A percentile compares a stretch with the other conserved stretches of the same genome.
Evolutionary conservation across 2,888 invertebrate genomes (phyloP).

Genomic region (Sinodicranocentrus sp.): DNA sequence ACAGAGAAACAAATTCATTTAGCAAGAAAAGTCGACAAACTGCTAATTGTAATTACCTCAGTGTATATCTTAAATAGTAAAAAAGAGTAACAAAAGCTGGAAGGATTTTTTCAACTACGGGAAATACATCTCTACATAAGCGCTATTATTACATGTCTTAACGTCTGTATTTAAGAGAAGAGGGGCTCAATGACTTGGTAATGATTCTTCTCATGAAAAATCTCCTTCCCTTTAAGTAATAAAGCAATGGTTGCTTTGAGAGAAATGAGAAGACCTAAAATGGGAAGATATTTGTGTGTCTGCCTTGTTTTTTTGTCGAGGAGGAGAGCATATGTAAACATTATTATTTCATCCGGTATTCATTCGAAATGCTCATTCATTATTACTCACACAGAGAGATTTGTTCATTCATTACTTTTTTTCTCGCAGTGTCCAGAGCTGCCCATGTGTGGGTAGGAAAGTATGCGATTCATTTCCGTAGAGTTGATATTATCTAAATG

Average conservation of each 20-base stretch:
- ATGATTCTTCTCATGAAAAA: conserved; percentile 31
- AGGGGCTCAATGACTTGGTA: conserved; percentile 32
- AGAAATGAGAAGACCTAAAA: conserved; percentile 1
- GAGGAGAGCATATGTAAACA: background rate
- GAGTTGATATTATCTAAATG: too few species aligned
- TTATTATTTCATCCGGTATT: background rate
- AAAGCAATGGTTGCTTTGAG: conserved; percentile 28
- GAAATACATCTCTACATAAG: too few species aligned
- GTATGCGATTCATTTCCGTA: conserved; percentile 5
- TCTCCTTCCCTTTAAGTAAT: background rate
- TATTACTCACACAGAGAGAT: background rate
- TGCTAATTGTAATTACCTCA: conserved; percentile 32
- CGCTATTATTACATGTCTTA: conserved; percentile 5
- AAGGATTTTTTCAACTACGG: too few species aligned
- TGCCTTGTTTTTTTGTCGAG: background rate
- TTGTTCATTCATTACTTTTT: background rate
- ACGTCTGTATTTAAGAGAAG: conserved; percentile 16
- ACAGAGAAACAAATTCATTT: conserved; percentile 32
- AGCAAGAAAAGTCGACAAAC: conserved; percentile 22
- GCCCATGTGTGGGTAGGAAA: background rate
- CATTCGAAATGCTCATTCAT: conserved; percentile 8
- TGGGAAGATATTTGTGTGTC: background rate
- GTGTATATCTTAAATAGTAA: background rate
- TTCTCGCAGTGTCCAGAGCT: background rate
- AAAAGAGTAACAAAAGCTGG: too few species aligned